Evolutionary conservation across 2,888 invertebrate genomes (phyloP).

Genomic region (Drosophila kuntzei): DNA sequence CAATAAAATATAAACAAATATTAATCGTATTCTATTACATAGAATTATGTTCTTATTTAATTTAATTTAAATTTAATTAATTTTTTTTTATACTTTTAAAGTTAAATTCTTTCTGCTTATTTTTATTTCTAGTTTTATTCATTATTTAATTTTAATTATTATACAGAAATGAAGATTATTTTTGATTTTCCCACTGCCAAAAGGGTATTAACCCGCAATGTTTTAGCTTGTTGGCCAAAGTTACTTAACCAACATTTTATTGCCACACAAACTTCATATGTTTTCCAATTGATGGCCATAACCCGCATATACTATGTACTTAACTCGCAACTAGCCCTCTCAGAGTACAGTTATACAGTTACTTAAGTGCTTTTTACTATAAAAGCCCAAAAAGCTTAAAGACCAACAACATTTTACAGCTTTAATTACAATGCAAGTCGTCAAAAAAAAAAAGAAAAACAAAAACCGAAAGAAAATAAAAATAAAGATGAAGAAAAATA

Average conservation of each 20-base stretch:
- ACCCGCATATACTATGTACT: constrained; percentile 12
- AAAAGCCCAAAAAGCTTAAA: constrained; percentile 51
- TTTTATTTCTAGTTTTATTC: too few relatives aligned
- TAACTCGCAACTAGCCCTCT: constrained; percentile 36
- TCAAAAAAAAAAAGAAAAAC: constrained; percentile 29
- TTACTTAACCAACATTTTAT: constrained; percentile 16
- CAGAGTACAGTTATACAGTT: constrained; percentile 54
- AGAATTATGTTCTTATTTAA: too few relatives aligned
- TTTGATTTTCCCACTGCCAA: neutral
- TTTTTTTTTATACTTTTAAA: too few relatives aligned
- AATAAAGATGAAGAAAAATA: constrained; percentile 15
- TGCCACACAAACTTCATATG: constrained; percentile 14
- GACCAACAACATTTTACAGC: constrained; percentile 59
- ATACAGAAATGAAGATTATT: too few relatives aligned
- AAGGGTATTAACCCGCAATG: constrained; percentile 36
- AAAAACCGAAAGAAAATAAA: constrained; percentile 17
- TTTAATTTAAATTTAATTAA: too few relatives aligned
- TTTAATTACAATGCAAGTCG: constrained; percentile 66
- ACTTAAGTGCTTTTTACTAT: constrained; percentile 54
- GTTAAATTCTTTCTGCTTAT: too few relatives aligned
- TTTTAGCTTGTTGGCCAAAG: constrained; percentile 16
- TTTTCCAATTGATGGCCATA: constrained; percentile 14
- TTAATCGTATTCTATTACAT: too few relatives aligned
- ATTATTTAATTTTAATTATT: too few relatives aligned
- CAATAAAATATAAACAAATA: too few relatives aligned